Base-by-base conservation (phyloP, 64 coral and sea anemone genomes). In the Astreopora myriophthalma region DNA sequence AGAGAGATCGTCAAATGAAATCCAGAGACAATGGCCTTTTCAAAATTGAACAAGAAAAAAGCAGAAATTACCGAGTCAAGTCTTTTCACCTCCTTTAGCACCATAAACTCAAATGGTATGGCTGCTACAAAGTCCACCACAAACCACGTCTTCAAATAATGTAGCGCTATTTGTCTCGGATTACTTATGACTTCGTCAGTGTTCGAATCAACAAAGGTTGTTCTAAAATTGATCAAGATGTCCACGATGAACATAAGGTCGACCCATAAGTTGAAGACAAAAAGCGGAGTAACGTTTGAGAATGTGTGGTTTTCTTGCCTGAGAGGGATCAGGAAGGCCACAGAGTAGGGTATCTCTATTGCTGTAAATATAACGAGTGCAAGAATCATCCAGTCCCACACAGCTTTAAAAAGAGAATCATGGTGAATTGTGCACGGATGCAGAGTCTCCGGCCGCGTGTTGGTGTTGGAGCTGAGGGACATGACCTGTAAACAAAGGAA, bases 61-160 rank as follows among this genome's bases (percentile, higher is more conserved):
- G 33, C 1, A 19, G 13, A 63, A 3, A 24, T 64, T 63, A 82
- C 79, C 51, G 79, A 62, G 12, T 82, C 55, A 11, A 86, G 28
- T 70, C 88, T 73, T 87, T 86, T 80, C 33, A 73, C 71, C 20
- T 85, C 46, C 0, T 77, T 52, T 1, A 49, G 68, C 12, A 96
- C 80, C 71, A 96, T 90, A 62, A 93, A 91, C 29, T 99, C 97
- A 69, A 99, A 96, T 7, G 97, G 97, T 40, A 99, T 95, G 1
- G 97, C 97, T 10, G 97, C 94, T 29, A 99, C 67, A 34, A 91
- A 95, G 34, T 99, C 97, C 34, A 96, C 97, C 3, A 96, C 78
- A 74, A 99, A 99, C 97, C 97, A 99, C 3, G 91, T 75, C 75
- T 93, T 93, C 17, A 96, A 77, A 93, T 99, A 99, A 82, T 96